Base-by-base conservation (phyloP, 2,113 vertebrate species). In the Prolemur simus region DNA sequence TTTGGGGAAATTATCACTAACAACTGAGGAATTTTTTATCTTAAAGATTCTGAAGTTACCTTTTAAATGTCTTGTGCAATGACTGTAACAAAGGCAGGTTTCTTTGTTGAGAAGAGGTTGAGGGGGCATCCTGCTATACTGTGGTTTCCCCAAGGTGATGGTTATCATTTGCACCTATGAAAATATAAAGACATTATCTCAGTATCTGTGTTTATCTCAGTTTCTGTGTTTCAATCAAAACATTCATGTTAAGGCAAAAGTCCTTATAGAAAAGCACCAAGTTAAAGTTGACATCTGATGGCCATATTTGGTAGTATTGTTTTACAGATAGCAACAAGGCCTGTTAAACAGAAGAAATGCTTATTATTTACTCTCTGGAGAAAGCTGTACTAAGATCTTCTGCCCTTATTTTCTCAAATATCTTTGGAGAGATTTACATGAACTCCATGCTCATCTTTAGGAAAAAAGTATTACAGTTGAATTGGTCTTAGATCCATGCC, bases 201-300 rank as follows among this genome's bases (percentile, higher is more conserved):
- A 39, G 34, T 93, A 86, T 95, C n/a, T 90, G 42, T 87, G 37
- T 87, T 85, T 91, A 18, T 52, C 34, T 77, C 20, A 39, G 34
- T 93, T 91, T 95, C 32, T 90, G n/a, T 86, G 12, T 87, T 85
- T 91, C 18, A 45, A 18, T 73, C 34, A 73, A 89, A 86, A 93
- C 68, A 91, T 93, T 37, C 0, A 39, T 82, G 13, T 23, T 74
- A 81, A 76, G 18, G 42, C 74, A 77, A 64, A 69, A 78, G 42
- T 83, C 12, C n/a, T 83, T 68, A 60, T 15, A 73, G 42, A 73
- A 83, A 94, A 60, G 7, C 34, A 29, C 13, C 13, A 45, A n/a
- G 25, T 71, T 96, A 49, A 92, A 92, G 71, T 91, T 91, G 63
- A 80, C 25, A 58, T 0, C 25, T 37, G 12, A 80, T 49, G 47